A percentile compares a stretch with the other conserved stretches of the same genome.
These are phyloP conservation scores for Drosophila meridiana DNA, from an alignment of 2,888 invertebrate genomes.

Conservation along the genomic window DNA sequence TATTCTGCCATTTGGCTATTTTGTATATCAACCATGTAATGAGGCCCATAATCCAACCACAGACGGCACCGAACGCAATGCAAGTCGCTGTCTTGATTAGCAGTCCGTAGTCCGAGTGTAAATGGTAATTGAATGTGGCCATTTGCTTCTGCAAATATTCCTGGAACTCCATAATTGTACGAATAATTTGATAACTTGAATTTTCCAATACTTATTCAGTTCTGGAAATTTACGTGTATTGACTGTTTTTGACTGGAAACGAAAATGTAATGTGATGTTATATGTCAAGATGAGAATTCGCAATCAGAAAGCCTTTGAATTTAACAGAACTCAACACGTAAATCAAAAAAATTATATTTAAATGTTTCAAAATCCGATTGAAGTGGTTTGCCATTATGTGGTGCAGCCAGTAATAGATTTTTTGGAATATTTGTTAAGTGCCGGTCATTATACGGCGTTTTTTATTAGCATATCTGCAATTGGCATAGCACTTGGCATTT, in stretches of 20 bases:
- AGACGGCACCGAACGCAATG: slow-evolving; percentile 61
- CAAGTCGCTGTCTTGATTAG: slow-evolving; percentile 60
- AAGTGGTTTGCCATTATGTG: slow-evolving; percentile 40
- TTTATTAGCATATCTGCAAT: slow-evolving; percentile 17
- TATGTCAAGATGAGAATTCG: neutral
- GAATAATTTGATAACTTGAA: slow-evolving; percentile 4
- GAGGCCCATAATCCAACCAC: slow-evolving; percentile 63
- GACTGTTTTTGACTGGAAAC: neutral
- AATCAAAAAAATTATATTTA: neutral
- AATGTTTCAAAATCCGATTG: slow-evolving; percentile 57
- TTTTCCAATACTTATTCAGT: neutral
- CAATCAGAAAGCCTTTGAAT: neutral
- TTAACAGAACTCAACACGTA: too few species aligned
- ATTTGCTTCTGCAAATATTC: slow-evolving; percentile 54
- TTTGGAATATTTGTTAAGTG: slow-evolving; percentile 37
- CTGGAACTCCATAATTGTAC: slow-evolving; percentile 40
- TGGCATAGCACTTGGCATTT: slow-evolving; percentile 45
- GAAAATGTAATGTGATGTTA: neutral
- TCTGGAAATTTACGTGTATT: neutral
- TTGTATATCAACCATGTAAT: slow-evolving; percentile 50
- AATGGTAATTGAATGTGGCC: slow-evolving; percentile 43
- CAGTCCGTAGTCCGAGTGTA: slow-evolving; percentile 55
- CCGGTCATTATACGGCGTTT: slow-evolving; percentile 46
- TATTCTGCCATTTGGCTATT: slow-evolving; percentile 33
- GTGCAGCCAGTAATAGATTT: slow-evolving; percentile 52